Evolutionary conservation across 2,113 vertebrate species (phyloP).

Genomic region (Nothobranchius furzeri): DNA sequence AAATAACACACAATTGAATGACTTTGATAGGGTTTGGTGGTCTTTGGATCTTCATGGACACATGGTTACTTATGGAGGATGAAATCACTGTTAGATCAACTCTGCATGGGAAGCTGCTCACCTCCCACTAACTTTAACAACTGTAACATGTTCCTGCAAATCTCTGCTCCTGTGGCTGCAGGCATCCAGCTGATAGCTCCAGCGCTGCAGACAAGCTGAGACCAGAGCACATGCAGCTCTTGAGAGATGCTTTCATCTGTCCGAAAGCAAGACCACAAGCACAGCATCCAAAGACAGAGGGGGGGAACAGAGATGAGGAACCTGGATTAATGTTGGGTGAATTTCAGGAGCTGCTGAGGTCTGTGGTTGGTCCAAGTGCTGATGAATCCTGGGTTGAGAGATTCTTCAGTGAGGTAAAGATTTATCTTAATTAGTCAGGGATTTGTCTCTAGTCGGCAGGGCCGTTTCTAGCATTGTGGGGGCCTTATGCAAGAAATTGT

Average conservation of each 20-base stretch:
- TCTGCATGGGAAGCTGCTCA: no score
- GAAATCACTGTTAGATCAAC: no score
- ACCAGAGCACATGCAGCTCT: conserved; percentile 49
- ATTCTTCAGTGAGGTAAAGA: conserved; percentile 66
- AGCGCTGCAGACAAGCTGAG: conserved; percentile 53
- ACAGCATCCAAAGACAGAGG: background rate
- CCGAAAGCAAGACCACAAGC: background rate
- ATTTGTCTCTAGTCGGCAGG: no score
- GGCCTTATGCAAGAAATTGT: no score
- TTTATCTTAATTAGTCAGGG: background rate
- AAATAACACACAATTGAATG: background rate
- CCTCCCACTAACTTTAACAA: no score
- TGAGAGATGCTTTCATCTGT: conserved; percentile 54
- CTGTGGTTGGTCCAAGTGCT: conserved; percentile 40
- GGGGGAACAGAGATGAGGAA: conserved; percentile 11
- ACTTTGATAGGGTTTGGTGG: no score
- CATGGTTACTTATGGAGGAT: no score
- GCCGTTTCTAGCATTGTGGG: no score
- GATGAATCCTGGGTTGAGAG: conserved; percentile 45
- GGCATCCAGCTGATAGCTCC: conserved; percentile 36
- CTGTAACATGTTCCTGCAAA: background rate
- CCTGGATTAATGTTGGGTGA: conserved; percentile 51
- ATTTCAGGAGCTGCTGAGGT: conserved; percentile 52
- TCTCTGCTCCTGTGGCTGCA: conserved; percentile 18
- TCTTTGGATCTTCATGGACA: no score